These are phyloP conservation scores for Poeciliopsis presidionis DNA, from an alignment of 2,797 vertebrate genomes.

Conservation along the genomic window DNA sequence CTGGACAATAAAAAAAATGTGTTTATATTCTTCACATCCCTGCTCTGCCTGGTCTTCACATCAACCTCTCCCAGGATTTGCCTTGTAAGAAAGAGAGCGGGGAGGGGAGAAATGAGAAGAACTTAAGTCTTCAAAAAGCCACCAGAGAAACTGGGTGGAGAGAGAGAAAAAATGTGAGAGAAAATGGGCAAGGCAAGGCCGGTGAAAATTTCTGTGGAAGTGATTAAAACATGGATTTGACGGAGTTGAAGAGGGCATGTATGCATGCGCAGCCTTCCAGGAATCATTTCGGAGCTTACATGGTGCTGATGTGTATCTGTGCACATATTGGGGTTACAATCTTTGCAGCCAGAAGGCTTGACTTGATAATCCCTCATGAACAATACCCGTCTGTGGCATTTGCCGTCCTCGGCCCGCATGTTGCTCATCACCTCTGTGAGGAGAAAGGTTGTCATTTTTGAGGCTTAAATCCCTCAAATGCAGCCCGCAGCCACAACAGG, in stretches of 20 bases:
- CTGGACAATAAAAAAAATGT: conserved; percentile 86
- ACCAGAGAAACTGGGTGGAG: conserved; percentile 60
- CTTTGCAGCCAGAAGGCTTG: conserved; percentile 65
- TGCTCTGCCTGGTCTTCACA: conserved; percentile 82
- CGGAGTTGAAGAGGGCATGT: conserved; percentile 62
- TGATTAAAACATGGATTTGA: conserved; percentile 76
- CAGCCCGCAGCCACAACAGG: conserved; percentile 31
- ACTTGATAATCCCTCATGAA: conserved; percentile 80
- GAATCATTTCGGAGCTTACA: conserved; percentile 71
- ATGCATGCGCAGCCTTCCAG: conserved; percentile 67
- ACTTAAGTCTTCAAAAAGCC: conserved; percentile 71
- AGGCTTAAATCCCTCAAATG: conserved; percentile 55
- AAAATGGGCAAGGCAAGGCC: conserved; percentile 51
- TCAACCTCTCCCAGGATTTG: conserved; percentile 79
- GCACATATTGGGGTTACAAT: conserved; percentile 80
- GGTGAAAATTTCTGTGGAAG: conserved; percentile 59
- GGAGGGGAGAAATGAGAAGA: conserved; percentile 35
- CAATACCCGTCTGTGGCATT: conserved; percentile 80
- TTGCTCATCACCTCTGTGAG: conserved; percentile 43
- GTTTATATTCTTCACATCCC: conserved; percentile 89
- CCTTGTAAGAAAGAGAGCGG: conserved; percentile 63
- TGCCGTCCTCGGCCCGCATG: conserved; percentile 52
- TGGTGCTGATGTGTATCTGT: conserved; percentile 76
- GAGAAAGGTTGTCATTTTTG: conserved; percentile 57
- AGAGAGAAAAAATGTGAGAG: conserved; percentile 46